These are phyloP conservation scores for Ichneumoninae sp. DNA, from an alignment of 2,888 invertebrate species.

Conservation along the genomic window DNA sequence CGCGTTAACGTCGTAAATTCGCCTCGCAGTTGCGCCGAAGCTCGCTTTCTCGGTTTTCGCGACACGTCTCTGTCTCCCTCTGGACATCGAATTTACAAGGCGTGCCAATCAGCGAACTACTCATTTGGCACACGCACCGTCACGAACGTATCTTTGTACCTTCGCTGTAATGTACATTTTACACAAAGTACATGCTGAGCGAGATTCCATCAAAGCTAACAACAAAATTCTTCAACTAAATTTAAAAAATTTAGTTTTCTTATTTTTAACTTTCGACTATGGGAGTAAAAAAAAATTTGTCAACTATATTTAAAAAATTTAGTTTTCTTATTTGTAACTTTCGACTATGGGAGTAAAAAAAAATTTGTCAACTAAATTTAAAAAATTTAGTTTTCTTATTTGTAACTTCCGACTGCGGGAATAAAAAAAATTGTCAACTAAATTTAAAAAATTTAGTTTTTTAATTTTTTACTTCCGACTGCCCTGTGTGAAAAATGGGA, in stretches of 20 bases:
- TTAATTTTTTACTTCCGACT: too few relatives aligned
- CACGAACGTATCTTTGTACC: neutral
- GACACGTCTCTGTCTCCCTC: slow-evolving; percentile 34
- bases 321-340: too few relatives aligned
- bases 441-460: neutral
- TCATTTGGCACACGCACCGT: neutral
- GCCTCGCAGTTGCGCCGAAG: slow-evolving; percentile 43
- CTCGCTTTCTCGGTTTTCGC: slow-evolving; percentile 17
- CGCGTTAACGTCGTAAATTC: slow-evolving; percentile 62
- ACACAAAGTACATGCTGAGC: neutral
- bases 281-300: too few relatives aligned
- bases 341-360: too few relatives aligned
- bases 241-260: neutral
- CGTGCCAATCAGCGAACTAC: slow-evolving; percentile 3
- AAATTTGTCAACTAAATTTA: neutral
- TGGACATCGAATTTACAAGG: neutral
- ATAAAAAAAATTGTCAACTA: neutral
- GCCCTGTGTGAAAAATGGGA: too few relatives aligned
- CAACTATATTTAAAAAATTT: too few relatives aligned
- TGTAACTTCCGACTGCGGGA: too few relatives aligned
- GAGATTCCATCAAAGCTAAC: too few relatives aligned
- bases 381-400: neutral
- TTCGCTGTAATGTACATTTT: neutral
- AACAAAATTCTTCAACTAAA: neutral
- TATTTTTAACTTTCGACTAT: too few relatives aligned